Evolutionary conservation across 2,888 invertebrate species (phyloP), one percentile per base, ranked within the genome.

Genomic region (Aporophyla nigra): DNA sequence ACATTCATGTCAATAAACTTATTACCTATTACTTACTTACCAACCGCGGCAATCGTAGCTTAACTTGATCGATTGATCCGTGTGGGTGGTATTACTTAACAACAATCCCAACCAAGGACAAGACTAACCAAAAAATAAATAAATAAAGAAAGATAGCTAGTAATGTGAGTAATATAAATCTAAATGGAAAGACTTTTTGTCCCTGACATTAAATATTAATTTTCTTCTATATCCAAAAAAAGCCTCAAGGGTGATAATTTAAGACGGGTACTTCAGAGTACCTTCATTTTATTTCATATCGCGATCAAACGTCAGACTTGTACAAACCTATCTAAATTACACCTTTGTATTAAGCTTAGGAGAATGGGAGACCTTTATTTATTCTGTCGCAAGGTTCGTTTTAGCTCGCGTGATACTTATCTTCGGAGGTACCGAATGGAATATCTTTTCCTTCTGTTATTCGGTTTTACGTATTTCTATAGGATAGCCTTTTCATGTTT

Each of bases 271-370:
- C 61, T 83, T 78, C 58, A 53, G 56, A 69, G 51, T 49, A 72
- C 67, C 40, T 66, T 62, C 43, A 53, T 61, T 80, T 75, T 79
- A 71, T 72, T 78, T 71, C 77, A 71, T 69, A 78, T 86, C 84
- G 73, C 59, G 77, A 82, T 82, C 73, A 78, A 78, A 84, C 66
- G 76, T 76, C 84, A 74, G 71, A 62, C 58, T 82, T 68, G 61
- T 75, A 85, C 70, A 81, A 72, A 76, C 73, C 59, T 76, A 84
- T 83, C 82, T 77, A 66, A 83, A 83, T 81, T 81, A 71, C 24
- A 10, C 51, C 58, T 73, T 80, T 81, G 72, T 80, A 67, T 66
- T 73, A 65, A 65, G 65, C 59, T 77, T 56, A 46, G 24, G 7
- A 24, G 43, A 46, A 51, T 19, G 21, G 43, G 27, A 67, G 58